These are phyloP conservation scores for Gymnopithys bicolor DNA, from an alignment of 2,797 vertebrate species.

Conservation along the genomic window DNA sequence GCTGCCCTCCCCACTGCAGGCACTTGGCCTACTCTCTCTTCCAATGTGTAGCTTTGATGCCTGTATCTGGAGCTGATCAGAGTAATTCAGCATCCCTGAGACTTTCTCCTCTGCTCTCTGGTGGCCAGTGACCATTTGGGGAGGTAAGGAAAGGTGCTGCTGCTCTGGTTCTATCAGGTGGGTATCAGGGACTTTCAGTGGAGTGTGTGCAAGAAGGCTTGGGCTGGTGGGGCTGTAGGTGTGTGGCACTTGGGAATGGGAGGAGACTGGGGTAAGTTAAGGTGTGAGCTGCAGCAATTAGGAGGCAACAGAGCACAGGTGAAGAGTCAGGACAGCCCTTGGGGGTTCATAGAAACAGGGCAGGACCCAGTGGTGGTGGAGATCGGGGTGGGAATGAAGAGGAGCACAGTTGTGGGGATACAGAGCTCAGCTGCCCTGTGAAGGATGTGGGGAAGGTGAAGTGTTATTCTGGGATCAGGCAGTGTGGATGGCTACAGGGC, in stretches of 20 bases:
- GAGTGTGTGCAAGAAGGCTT: background rate
- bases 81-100: background rate
- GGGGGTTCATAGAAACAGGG: background rate
- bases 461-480: background rate
- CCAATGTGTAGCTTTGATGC: background rate
- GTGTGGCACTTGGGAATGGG: background rate
- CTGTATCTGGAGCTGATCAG: rapidly evolving
- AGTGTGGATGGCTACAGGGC: background rate
- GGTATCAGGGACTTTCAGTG: background rate
- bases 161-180: background rate
- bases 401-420: background rate
- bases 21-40: background rate
- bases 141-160: background rate
- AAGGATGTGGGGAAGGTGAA: background rate
- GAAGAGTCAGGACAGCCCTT: background rate
- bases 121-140: background rate
- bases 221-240: background rate
- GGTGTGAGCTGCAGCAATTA: background rate
- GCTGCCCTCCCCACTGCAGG: background rate
- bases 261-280: background rate
- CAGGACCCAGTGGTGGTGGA: background rate
- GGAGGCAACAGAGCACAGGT: background rate
- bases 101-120: background rate
- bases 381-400: background rate
- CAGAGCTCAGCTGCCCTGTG: background rate